These are phyloP conservation scores for Theristicus caerulescens DNA, from an alignment of 2,113 vertebrate species.

Conservation along the genomic window DNA sequence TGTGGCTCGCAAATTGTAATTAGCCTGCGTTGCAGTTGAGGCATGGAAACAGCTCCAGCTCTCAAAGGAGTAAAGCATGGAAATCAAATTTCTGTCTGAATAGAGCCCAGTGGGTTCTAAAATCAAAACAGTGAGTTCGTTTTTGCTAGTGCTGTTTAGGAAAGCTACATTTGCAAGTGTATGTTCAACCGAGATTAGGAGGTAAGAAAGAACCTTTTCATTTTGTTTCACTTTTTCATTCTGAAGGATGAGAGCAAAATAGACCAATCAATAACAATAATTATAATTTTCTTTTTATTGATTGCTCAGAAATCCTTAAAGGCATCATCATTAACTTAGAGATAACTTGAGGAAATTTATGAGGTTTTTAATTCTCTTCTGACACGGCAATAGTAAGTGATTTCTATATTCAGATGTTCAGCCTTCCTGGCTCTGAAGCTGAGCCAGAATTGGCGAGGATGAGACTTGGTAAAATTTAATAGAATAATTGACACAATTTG, in stretches of 20 bases:
- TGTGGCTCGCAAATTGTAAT: conserved; percentile 37
- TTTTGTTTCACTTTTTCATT: conserved; percentile 54
- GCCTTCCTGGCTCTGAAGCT: not conserved
- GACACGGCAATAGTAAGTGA: not conserved
- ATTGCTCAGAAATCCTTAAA: conserved; percentile 45
- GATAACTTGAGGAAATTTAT: conserved; percentile 46
- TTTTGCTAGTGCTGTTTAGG: conserved; percentile 24
- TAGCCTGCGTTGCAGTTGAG: not conserved
- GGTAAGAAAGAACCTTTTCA: conserved; percentile 39
- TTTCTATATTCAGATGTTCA: conserved; percentile 3
- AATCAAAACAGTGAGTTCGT: conserved; percentile 48
- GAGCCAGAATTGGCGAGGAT: not conserved
- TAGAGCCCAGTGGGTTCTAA: conserved; percentile 31
- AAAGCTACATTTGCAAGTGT: conserved; percentile 47
- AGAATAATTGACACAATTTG: not conserved
- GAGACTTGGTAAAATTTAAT: not conserved
- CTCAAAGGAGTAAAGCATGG: conserved; percentile 26
- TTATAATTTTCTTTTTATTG: conserved; percentile 68
- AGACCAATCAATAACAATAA: conserved; percentile 66
- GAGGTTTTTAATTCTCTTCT: conserved; percentile 36
- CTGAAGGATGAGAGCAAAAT: conserved; percentile 23
- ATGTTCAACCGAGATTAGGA: conserved; percentile 65
- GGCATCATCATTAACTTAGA: conserved; percentile 56
- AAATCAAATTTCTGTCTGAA: conserved; percentile 73
- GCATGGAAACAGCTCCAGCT: not conserved